Evolutionary conservation across 2,888 invertebrate species (phyloP).

Genomic region (Drosophila kokeensis): DNA sequence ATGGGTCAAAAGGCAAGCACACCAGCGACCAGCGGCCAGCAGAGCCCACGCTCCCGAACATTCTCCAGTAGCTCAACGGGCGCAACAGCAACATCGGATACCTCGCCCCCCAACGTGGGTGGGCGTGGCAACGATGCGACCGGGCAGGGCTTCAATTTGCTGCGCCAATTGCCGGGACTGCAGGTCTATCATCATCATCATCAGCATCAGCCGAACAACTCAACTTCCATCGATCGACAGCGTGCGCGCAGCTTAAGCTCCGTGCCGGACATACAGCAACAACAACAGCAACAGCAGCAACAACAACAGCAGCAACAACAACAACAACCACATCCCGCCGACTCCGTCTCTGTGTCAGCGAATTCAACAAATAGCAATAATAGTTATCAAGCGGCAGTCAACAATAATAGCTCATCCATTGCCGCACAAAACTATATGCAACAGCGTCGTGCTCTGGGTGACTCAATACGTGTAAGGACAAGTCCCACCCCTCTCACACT

Average conservation of each 20-base stretch:
- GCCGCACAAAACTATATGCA: slow-evolving; percentile 75
- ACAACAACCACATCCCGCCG: slow-evolving; percentile 66
- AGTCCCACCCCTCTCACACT: not conserved
- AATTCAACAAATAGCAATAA: slow-evolving; percentile 72
- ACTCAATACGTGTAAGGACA: slow-evolving; percentile 73
- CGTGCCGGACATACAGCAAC: slow-evolving; percentile 89
- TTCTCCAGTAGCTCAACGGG: slow-evolving; percentile 90
- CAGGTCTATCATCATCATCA: slow-evolving; percentile 86
- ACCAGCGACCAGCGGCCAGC: slow-evolving; percentile 88
- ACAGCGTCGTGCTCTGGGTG: slow-evolving; percentile 69
- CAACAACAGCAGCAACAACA: slow-evolving; percentile 68
- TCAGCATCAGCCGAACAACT: slow-evolving; percentile 57
- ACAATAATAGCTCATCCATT: slow-evolving; percentile 72
- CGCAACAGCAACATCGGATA: slow-evolving; percentile 61
- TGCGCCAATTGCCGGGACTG: slow-evolving; percentile 90
- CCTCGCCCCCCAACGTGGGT: slow-evolving; percentile 45
- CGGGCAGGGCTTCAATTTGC: slow-evolving; percentile 88
- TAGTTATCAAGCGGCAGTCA: slow-evolving; percentile 60
- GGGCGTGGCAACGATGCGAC: slow-evolving; percentile 61
- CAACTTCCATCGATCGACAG: slow-evolving; percentile 89
- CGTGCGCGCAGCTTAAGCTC: slow-evolving; percentile 93
- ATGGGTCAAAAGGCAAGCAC: slow-evolving; percentile 96
- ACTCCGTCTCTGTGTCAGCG: slow-evolving; percentile 61
- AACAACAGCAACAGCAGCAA: slow-evolving; percentile 69
- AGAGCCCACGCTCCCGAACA: slow-evolving; percentile 90